Base-by-base conservation (phyloP, 1,140 invertebrate genomes). In the Panagrolaimus sp. region DNA sequence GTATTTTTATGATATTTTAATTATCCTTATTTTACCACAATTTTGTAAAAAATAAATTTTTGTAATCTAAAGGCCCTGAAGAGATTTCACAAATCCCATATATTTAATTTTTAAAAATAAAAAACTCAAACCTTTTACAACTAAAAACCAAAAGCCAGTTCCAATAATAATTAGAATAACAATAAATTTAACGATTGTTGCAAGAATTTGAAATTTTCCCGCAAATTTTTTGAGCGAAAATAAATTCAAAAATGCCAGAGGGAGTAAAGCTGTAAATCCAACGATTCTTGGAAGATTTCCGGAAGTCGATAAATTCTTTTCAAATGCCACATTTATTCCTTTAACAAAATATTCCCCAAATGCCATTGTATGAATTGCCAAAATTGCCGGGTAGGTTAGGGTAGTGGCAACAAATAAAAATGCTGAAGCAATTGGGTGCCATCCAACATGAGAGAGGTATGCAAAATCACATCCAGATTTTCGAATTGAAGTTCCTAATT, bases 401-500 rank as follows among this genome's bases (percentile, higher is more conserved):
- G 21, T 21, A 10, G 28, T 38, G 68, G 63, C 68, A 10, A 67
- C 28, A 67, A 69, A 38, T 70, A 69, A n/a, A 63, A 47, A 69
- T 14, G 17, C 45, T 26, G 63, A 17, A 24, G 43, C 43, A 8
- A 47, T 14, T 10, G 26, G 26, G 15, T 69, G 28, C 68, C 68
- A 69, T 63, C 43, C 43, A 9, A 44, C 68, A 12, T 45, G 58
- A n/a, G 46, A 70, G 17, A 69, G 21, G 38, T 69, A 69, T 14
- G 68, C 68, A 43, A 67, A 69, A 28, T 48, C 68, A 47, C 68
- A 64, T 14, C 68, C 68, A 14, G 58, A 43, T 15, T 75, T 76
- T 17, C 78, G 62, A 12, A 81, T 81, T 26, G 68, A 70, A 1
- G 79, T 81, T 0, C 78, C 78, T 9, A 78, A 62, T 69, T 72